Evolutionary conservation across 2,888 invertebrate species (phyloP).

Genomic region (Chrysotoxum bicinctum): DNA sequence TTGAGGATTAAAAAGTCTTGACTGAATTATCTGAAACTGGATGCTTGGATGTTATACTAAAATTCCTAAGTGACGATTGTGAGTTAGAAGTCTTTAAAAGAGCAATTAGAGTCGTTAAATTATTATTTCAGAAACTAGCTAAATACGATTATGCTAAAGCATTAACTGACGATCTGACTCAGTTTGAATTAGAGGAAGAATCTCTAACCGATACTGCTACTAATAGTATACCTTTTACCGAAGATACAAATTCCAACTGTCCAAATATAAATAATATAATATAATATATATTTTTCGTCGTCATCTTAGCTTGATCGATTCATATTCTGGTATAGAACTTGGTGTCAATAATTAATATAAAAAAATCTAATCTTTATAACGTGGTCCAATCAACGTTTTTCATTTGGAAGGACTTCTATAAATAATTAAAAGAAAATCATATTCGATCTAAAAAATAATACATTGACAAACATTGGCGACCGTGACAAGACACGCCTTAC

Average conservation of each 20-base stretch:
- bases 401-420: too few relatives aligned
- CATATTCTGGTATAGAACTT: too few relatives aligned
- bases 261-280: constrained; percentile 48
- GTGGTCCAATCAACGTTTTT: too few relatives aligned
- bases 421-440: too few relatives aligned
- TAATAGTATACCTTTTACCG: neutral
- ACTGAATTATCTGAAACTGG: constrained; percentile 87
- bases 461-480: too few relatives aligned
- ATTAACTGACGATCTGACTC: constrained; percentile 67
- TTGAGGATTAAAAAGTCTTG: constrained; percentile 85
- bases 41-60: constrained; percentile 87
- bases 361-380: too few relatives aligned
- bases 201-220: neutral
- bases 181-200: neutral
- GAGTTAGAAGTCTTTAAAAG: constrained; percentile 88
- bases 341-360: too few relatives aligned
- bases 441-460: too few relatives aligned
- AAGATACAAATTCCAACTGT: neutral
- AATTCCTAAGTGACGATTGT: constrained; percentile 86
- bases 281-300: too few relatives aligned
- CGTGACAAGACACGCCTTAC: too few relatives aligned
- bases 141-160: constrained; percentile 83
- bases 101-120: constrained; percentile 83
- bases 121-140: constrained; percentile 82
- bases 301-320: too few relatives aligned